Evolutionary conservation across 1,140 invertebrate genomes (phyloP).

Genomic region (Drosophila mayri): DNA sequence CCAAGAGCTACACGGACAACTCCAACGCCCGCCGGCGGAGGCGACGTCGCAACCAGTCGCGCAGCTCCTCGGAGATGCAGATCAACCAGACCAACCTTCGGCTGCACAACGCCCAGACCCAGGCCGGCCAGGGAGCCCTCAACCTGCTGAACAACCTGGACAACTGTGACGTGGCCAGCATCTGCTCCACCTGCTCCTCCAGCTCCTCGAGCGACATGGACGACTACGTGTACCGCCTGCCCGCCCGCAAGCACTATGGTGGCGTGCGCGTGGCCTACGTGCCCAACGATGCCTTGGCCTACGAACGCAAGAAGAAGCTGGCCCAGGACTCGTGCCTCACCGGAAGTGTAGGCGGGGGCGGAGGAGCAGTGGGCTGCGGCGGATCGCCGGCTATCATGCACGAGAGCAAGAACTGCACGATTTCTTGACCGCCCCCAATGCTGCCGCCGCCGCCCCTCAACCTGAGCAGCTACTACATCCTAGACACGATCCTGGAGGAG

Average conservation of each 20-base stretch:
- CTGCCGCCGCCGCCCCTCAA: slow-evolving; percentile 78
- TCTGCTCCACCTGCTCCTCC: slow-evolving; percentile 95
- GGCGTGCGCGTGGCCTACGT: slow-evolving; percentile 95
- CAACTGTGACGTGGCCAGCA: slow-evolving; percentile 89
- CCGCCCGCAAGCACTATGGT: slow-evolving; percentile 92
- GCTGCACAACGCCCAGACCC: slow-evolving; percentile 77
- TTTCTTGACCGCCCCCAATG: slow-evolving; percentile 84
- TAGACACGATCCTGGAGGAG: slow-evolving; percentile 81
- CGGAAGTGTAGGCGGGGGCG: slow-evolving; percentile 37
- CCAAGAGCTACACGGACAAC: slow-evolving; percentile 84
- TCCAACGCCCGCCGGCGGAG: slow-evolving; percentile 76
- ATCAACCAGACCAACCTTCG: slow-evolving; percentile 82
- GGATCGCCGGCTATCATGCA: slow-evolving; percentile 60
- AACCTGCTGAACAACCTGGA: slow-evolving; percentile 76
- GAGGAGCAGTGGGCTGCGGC: slow-evolving; percentile 4
- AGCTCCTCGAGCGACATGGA: slow-evolving; percentile 91
- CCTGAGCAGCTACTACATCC: slow-evolving; percentile 80
- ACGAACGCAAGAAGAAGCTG: slow-evolving; percentile 89
- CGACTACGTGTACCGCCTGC: slow-evolving; percentile 92
- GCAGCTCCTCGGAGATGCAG: slow-evolving; percentile 81
- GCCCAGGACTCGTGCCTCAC: slow-evolving; percentile 63
- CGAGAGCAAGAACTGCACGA: slow-evolving; percentile 82
- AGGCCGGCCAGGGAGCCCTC: slow-evolving; percentile 52
- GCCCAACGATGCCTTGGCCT: slow-evolving; percentile 93
- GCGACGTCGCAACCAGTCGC: slow-evolving; percentile 77